Evolutionary conservation across 1,140 invertebrate genomes (phyloP), one percentile per base, ranked within the genome.

Genomic region (Drusus annulatus): DNA sequence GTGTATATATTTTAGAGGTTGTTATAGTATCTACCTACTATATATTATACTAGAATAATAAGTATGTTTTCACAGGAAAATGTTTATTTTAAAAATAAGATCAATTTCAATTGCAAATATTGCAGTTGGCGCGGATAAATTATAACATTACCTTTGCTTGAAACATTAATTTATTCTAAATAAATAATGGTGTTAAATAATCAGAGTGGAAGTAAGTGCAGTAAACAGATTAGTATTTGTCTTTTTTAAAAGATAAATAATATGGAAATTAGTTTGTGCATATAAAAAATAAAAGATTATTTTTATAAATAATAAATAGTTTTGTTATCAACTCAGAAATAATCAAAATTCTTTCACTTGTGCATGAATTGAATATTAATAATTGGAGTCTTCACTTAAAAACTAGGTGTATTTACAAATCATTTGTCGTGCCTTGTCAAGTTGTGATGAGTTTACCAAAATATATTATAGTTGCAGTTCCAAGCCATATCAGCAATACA

Each of bases 351-450:
- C 21, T 60, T 60, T 60, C 56, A 23, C 16, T 60, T 17, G 19
- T 60, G 56, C 19, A 60, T 60, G 56, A 60, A 17, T 23, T 60
- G 8, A 60, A 60, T 60, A 19, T 23, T 17, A 21, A 60, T 60
- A 19, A 23, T 5, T 56, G 54, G 36, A 45, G 36, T 45, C 36
- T 10, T 45, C 36, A 45, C 10, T 45, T 45, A 45, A 45, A 36
- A 52, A 51, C 51, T 71, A 7, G 50, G 68, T 71, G 68, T 71
- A 71, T 71, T 71, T 71, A 71, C 68, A 71, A 51, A 71, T 52
- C 68, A 71, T 71, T 71, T 19, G 63, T 68, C 50, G 68, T 71
- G 68, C 68, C 21, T 16, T 23, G 68, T 71, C 68, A 54, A 16
- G 51, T 69, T 65, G 25, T 28, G 23, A 23, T 8, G 17, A 23